phyloP scores from a whole-genome alignment of 2,113 vertebrate genomes.

The Tenebrosternarchus preto region DNA sequence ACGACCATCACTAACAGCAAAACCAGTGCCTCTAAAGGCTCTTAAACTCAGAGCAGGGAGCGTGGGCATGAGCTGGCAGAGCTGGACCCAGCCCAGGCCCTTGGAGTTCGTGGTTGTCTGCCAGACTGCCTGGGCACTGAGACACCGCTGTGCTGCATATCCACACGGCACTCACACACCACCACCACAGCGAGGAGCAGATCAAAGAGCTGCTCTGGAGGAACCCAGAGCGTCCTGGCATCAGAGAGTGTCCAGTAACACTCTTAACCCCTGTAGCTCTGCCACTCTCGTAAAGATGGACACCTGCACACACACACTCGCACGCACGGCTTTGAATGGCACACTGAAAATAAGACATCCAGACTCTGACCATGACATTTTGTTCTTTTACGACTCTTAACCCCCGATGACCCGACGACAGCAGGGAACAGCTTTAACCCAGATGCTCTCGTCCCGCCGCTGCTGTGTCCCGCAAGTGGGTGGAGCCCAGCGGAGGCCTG shows the following conservation, averaged over 20 bases:
- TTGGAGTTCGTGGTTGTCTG: neutral
- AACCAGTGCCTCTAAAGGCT: too few species aligned
- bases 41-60: neutral
- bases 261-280: slow-evolving; percentile 14
- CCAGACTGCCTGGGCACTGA: neutral
- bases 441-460: slow-evolving; percentile 43
- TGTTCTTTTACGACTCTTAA: slow-evolving; percentile 51
- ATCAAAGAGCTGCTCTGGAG: too few species aligned
- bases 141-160: neutral
- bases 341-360: slow-evolving; percentile 60
- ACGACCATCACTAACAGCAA: too few species aligned
- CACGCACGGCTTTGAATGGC: slow-evolving; percentile 47
- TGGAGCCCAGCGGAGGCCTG: too few species aligned
- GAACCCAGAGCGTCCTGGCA: neutral
- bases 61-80: neutral
- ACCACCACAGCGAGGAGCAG: slow-evolving; percentile 1
- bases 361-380: slow-evolving; percentile 46
- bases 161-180: too few species aligned
- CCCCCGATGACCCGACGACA: slow-evolving; percentile 22
- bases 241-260: slow-evolving; percentile 29
- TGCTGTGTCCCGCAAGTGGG: too few species aligned
- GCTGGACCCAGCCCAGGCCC: neutral
- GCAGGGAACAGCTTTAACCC: slow-evolving; percentile 49
- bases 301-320: neutral
- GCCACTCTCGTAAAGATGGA: neutral